Conservation (phyloP, 2,888 invertebrate genomes). For the Exocentrus adspersus region DNA sequence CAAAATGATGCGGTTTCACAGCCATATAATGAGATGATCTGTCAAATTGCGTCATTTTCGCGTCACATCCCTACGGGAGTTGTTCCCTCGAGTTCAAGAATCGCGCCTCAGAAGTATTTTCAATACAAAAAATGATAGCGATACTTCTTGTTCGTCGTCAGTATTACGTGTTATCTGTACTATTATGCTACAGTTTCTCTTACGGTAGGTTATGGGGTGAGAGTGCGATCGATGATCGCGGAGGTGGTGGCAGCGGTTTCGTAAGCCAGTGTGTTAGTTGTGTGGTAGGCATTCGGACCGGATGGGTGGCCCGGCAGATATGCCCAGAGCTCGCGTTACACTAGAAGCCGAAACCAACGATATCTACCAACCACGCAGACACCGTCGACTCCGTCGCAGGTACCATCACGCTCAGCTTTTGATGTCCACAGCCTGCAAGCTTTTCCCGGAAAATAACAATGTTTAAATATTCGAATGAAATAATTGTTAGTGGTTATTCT, state of each 20-base stretch:
- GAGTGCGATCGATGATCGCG: slow-evolving; percentile 45
- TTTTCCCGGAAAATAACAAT: slow-evolving; percentile 13
- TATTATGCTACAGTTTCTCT: slow-evolving; percentile 1
- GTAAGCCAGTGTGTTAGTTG: slow-evolving; percentile 47
- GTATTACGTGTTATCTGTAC: no score
- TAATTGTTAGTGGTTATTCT: neutral
- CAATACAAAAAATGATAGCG: no score
- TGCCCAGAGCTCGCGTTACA: slow-evolving; percentile 55
- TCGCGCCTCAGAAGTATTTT: neutral
- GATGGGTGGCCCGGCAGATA: slow-evolving; percentile 56
- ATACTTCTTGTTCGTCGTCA: no score
- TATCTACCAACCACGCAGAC: slow-evolving; percentile 53
- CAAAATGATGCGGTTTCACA: no score
- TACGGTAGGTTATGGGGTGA: slow-evolving; percentile 45
- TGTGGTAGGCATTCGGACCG: slow-evolving; percentile 54
- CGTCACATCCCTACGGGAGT: no score
- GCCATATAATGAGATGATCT: no score
- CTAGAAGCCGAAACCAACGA: slow-evolving; percentile 53
- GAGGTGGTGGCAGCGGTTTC: slow-evolving; percentile 34
- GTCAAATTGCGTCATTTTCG: no score
- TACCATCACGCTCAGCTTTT: slow-evolving; percentile 29
- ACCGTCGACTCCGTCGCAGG: slow-evolving; percentile 51
- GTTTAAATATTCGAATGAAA: neutral
- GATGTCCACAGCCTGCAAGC: slow-evolving; percentile 26
- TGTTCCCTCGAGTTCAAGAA: no score